Evolutionary conservation across 2,888 invertebrate genomes (phyloP), one percentile per base, ranked within the genome.

Genomic region (Octonoba sinensis): DNA sequence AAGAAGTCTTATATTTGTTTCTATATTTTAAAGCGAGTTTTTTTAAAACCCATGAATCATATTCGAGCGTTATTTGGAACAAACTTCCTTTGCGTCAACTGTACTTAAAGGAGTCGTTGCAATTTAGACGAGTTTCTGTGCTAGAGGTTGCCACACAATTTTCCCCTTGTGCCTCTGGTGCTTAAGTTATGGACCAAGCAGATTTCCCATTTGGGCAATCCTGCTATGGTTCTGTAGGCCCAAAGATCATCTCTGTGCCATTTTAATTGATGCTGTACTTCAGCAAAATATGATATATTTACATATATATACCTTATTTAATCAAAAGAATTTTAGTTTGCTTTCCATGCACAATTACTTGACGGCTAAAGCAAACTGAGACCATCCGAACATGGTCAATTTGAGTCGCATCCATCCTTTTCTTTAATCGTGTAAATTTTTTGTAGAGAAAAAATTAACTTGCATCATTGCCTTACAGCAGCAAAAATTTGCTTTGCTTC

Each of bases 231-330:
- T 57, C 70, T 62, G 74, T 74, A 74, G 79, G 79, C 74, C 81
- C 81, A 81, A 81, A 82, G 82, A 73, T 64, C 44, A 76, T 81
- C 73, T 66, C 66, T 82, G 76, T 82, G 82, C 82, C 82, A 82
- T 82, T 70, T 82, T 71, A 69, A 81, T 59, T 62, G 69, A 44
- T 56, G 64, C 47, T 77, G 59, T 64, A 64, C 74, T 59, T 57
- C 62, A n/a, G 22, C 71, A 71, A 57, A 72, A 72, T 70, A 57
- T 57, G 54, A 57, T 57, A 62, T 24, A 60, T 60, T 8, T 60
- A 60, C 46, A 22, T 62, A 60, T 76, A 62, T 76, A 76, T 70
- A 74, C 72, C 69, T 73, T 76, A 82, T 82, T 76, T 72, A 82
- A 82, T 75, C 82, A 74, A 72, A 75, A 82, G 66, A 59, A 54